Evolutionary conservation across 2,888 invertebrate genomes (phyloP).

Genomic region (Syritta pipiens): DNA sequence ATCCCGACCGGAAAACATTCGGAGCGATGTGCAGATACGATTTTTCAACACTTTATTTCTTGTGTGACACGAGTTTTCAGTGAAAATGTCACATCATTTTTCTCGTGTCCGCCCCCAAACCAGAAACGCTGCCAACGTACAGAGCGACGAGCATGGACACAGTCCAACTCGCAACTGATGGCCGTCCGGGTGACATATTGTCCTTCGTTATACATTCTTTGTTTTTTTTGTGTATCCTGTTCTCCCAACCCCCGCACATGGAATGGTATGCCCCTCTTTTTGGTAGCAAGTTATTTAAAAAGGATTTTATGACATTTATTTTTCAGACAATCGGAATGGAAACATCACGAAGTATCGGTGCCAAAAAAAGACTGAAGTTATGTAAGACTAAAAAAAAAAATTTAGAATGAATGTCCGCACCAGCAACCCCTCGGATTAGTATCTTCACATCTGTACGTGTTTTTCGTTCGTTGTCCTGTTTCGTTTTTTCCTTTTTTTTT

Average conservation of each 20-base stretch:
- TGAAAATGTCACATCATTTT: constrained; percentile 68
- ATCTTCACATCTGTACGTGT: constrained; percentile 63
- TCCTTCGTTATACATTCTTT: constrained; percentile 65
- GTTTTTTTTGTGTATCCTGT: constrained; percentile 18
- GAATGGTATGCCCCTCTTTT: constrained; percentile 33
- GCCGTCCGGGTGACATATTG: constrained; percentile 69
- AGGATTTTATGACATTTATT: constrained; percentile 70
- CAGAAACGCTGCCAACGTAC: constrained; percentile 39
- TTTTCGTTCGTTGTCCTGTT: too few relatives aligned
- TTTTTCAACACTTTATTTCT: constrained; percentile 70
- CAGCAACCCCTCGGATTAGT: constrained; percentile 66
- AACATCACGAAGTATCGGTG: constrained; percentile 64
- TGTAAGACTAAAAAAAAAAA: constrained; percentile 21
- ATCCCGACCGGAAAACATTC: constrained; percentile 69
- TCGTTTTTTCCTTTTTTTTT: constrained; percentile 8
- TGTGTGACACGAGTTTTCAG: constrained; percentile 70
- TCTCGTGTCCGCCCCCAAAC: constrained; percentile 45
- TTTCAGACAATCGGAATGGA: constrained; percentile 68
- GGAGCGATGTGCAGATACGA: constrained; percentile 69
- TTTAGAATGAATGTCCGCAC: constrained; percentile 37
- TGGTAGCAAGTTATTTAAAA: constrained; percentile 63
- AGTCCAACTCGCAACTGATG: constrained; percentile 65
- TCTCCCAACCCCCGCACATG: neutral
- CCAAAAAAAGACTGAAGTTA: constrained; percentile 59
- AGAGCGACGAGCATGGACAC: constrained; percentile 61